These are phyloP conservation scores for Seira ritae DNA, from an alignment of 2,888 invertebrate species.

Conservation along the genomic window DNA sequence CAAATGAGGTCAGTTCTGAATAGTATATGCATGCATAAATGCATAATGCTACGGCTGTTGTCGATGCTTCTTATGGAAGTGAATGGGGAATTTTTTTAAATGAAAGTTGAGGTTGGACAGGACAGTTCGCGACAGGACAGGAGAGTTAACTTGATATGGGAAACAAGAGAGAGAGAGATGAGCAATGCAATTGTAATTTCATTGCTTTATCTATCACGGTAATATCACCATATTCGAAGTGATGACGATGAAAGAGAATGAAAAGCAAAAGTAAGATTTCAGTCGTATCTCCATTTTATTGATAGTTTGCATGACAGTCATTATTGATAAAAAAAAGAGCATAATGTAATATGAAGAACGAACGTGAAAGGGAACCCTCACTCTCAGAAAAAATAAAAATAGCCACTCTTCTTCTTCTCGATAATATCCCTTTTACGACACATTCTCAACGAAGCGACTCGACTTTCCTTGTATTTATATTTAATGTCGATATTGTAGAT, in stretches of 20 bases:
- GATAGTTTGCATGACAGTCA: conserved; percentile 4
- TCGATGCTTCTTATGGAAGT: neutral
- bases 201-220: neutral
- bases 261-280: neutral
- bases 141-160: neutral
- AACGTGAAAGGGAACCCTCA: neutral
- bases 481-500: too few relatives aligned
- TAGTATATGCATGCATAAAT: too few relatives aligned
- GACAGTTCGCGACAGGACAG: neutral
- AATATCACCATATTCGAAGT: neutral
- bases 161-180: neutral
- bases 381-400: too few relatives aligned
- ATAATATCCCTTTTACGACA: too few relatives aligned
- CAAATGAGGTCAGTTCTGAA: neutral
- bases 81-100: neutral
- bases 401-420: too few relatives aligned
- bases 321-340: neutral
- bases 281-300: neutral
- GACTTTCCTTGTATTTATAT: too few relatives aligned
- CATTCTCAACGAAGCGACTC: too few relatives aligned
- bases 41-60: too few relatives aligned
- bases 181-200: neutral
- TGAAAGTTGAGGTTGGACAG: conserved; percentile 13
- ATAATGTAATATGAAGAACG: too few relatives aligned
- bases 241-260: too few relatives aligned